These are phyloP conservation scores for Seladonia tumulorum DNA, from an alignment of 2,888 invertebrate species.

Conservation along the genomic window DNA sequence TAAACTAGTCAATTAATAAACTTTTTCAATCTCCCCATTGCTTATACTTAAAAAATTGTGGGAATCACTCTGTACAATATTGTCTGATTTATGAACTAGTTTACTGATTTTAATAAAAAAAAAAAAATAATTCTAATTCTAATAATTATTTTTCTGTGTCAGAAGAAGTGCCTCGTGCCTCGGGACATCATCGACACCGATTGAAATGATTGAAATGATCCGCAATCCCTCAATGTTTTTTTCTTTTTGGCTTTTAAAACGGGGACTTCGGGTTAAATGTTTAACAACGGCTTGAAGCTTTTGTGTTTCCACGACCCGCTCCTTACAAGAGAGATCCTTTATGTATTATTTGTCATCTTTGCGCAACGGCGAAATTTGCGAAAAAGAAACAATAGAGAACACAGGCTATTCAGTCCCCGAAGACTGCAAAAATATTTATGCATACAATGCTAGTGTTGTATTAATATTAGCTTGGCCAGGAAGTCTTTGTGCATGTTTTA, in stretches of 20 bases:
- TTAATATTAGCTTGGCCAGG: no score
- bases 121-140: no score
- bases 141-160: background rate
- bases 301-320: background rate
- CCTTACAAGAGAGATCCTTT: background rate
- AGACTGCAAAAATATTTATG: background rate
- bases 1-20: no score
- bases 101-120: background rate
- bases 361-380: slow-evolving; percentile 44
- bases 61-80: slow-evolving; percentile 30
- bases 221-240: background rate
- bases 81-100: background rate
- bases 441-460: no score
- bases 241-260: background rate
- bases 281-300: slow-evolving; percentile 25
- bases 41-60: background rate
- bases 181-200: slow-evolving; percentile 9
- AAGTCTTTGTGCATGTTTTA: no score
- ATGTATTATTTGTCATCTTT: slow-evolving; percentile 35
- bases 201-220: slow-evolving; percentile 4
- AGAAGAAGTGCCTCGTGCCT: slow-evolving; percentile 44
- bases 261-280: slow-evolving; percentile 8
- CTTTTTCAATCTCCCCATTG: background rate
- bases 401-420: background rate
- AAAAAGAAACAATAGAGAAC: slow-evolving; percentile 2